phyloP scores from a whole-genome alignment of 2,797 vertebrate genomes.

The Spheniscus humboldti region DNA sequence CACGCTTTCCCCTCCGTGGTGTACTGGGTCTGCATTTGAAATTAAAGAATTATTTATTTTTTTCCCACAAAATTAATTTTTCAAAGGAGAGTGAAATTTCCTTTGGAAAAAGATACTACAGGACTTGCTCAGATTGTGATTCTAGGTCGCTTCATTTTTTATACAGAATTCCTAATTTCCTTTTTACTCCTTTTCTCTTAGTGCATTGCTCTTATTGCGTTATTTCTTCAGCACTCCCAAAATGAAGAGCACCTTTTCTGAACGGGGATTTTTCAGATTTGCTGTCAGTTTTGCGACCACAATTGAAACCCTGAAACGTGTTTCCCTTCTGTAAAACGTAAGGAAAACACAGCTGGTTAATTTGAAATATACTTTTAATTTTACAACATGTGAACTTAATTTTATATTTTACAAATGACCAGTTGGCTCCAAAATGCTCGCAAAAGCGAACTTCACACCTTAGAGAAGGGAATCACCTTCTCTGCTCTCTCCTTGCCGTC shows the following conservation, averaged over 20 bases:
- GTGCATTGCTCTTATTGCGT: neutral
- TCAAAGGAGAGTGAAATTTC: neutral
- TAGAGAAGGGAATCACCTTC: neutral
- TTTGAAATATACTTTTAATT: neutral
- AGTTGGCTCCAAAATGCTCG: neutral
- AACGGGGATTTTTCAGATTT: conserved; percentile 20
- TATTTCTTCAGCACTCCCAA: neutral
- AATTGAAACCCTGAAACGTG: neutral
- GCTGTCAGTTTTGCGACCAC: neutral
- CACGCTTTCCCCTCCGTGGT: neutral
- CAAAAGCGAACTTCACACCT: neutral
- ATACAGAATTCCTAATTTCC: conserved; percentile 20
- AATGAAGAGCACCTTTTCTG: conserved; percentile 19
- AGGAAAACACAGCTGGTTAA: neutral
- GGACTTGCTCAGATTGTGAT: neutral
- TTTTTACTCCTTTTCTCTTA: neutral
- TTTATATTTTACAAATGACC: neutral
- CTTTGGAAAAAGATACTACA: neutral
- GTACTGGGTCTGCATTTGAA: neutral
- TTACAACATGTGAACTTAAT: neutral
- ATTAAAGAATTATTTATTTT: neutral
- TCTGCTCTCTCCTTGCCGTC: neutral
- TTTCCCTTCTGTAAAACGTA: neutral
- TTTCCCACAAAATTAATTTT: neutral
- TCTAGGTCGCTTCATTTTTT: neutral